Percentiles rank a stretch among this genome's conserved stretches.
phyloP scores from a whole-genome alignment of 2,113 vertebrate species.

The Chauna torquata region DNA sequence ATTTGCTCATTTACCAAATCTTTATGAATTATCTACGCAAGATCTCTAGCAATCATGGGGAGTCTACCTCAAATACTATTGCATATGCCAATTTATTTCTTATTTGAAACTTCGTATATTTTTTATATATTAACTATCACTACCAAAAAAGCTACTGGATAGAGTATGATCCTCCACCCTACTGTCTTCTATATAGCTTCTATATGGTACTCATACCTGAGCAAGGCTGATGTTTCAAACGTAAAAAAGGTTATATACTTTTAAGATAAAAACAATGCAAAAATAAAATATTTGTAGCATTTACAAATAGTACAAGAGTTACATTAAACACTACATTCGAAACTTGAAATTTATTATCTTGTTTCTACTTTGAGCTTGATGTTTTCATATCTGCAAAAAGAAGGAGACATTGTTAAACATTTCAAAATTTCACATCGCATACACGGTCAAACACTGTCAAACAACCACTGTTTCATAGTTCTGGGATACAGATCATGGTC shows the following conservation, averaged over 20 bases:
- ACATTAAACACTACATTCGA: slow-evolving; percentile 71
- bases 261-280: slow-evolving; percentile 83
- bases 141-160: slow-evolving; percentile 14
- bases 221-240: slow-evolving; percentile 70
- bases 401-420: not conserved
- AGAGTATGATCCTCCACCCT: slow-evolving; percentile 30
- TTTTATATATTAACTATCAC: not conserved
- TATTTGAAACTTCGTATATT: not conserved
- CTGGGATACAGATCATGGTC: not conserved
- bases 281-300: slow-evolving; percentile 85
- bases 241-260: slow-evolving; percentile 78
- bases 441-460: not conserved
- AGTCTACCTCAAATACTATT: slow-evolving; percentile 13
- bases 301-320: slow-evolving; percentile 84
- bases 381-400: slow-evolving; percentile 75
- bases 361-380: slow-evolving; percentile 67
- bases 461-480: not conserved
- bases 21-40: not conserved
- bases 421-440: not conserved
- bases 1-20: slow-evolving; percentile 33
- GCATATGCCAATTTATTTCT: not conserved
- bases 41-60: not conserved
- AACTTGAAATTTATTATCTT: slow-evolving; percentile 47
- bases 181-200: slow-evolving; percentile 9
- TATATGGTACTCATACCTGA: slow-evolving; percentile 67